Evolutionary conservation across 2,113 vertebrate species (phyloP), one percentile per base, ranked within the genome.

Genomic region (Tympanuchus pallidicinctus): DNA sequence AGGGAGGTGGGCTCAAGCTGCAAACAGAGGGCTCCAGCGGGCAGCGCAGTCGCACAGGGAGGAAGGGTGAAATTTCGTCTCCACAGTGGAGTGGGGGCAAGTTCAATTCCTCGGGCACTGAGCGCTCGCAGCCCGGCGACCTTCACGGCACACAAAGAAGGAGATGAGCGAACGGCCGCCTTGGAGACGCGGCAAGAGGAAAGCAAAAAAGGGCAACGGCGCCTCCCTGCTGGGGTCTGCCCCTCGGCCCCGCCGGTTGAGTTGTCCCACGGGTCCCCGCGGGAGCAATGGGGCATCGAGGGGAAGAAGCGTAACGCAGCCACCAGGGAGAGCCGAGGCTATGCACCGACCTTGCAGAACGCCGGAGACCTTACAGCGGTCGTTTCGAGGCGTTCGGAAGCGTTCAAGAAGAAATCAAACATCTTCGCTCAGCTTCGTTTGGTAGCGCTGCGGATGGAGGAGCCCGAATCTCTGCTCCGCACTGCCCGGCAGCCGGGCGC

Each of bases 201-300:
- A 70, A 42, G 2, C 0, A 34, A 79, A 7, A 27, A 36, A 19
- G 38, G 0, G 0, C 5, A 69, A 3, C 4, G 12, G 15, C 12
- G 5, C 4, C 28, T 61, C 83, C 12, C 6, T n/a, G 10, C 21
- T 6, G 20, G 48, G 25, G 0, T 87, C 56, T 73, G 47, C 8
- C 27, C 27, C 24, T 28, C 47, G 43, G 50, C 40, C 14, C 47
- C 30, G 32, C 17, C 5, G 52, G 8, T 15, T 54, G 52, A 54
- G 52, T 17, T 28, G 52, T 16, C 27, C 52, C 27, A 25, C 52
- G 27, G 27, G 52, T 54, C 27, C 27, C 52, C 8, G 11, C 2
- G 13, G 54, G 19, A 38, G 18, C 21, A n/a, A 57, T 0, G 6
- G 28, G 30, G 3, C 1, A 6, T 16, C 10, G 27, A 54, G 3